Percentiles rank a stretch among this genome's conserved stretches.
These are phyloP conservation scores for Cichladusa arquata DNA, from an alignment of 2,113 vertebrate species.

Conservation along the genomic window DNA sequence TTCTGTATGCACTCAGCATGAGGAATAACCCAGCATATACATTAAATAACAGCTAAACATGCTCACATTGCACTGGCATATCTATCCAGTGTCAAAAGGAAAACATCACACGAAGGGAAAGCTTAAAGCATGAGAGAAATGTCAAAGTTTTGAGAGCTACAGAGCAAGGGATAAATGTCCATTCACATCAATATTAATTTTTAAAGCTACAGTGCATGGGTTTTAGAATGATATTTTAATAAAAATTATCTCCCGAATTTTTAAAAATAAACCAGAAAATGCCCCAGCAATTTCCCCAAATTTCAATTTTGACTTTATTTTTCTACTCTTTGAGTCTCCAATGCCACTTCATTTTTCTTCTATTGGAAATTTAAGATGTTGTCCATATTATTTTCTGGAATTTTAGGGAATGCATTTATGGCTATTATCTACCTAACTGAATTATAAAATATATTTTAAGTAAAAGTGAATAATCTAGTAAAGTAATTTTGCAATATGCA, in stretches of 20 bases:
- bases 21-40: not conserved
- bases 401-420: slow-evolving; percentile 2
- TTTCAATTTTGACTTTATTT: slow-evolving; percentile 31
- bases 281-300: slow-evolving; percentile 36
- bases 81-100: not conserved
- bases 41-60: not conserved
- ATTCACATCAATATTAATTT: not conserved
- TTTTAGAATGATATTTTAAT: slow-evolving; percentile 15
- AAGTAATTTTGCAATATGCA: not conserved
- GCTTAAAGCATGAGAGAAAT: not conserved
- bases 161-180: not conserved
- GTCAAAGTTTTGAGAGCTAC: not conserved
- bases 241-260: slow-evolving; percentile 25
- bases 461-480: not conserved
- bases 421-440: not conserved
- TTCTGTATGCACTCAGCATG: not conserved
- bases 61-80: no score
- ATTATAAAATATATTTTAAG: not conserved
- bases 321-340: not conserved
- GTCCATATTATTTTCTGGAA: not conserved
- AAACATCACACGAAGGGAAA: not conserved
- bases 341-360: not conserved
- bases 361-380: slow-evolving; percentile 15
- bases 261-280: slow-evolving; percentile 54
- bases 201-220: not conserved